phyloP scores from a whole-genome alignment of 1,140 invertebrate genomes.

The Neodiprion pinetum region DNA sequence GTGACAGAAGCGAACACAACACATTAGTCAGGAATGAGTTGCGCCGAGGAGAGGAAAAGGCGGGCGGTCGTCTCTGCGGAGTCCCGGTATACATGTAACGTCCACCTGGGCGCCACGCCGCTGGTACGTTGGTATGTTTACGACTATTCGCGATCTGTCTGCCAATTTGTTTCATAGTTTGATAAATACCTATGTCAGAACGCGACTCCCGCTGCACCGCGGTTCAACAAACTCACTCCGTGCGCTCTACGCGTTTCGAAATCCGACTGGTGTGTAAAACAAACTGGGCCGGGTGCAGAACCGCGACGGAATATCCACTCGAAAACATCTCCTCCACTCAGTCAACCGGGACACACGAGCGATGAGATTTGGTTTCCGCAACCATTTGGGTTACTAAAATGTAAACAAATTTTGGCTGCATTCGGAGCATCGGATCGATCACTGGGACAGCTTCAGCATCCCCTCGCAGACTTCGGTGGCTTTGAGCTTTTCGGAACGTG shows the following conservation, averaged over 20 bases:
- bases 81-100: background rate
- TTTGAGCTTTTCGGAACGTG: no score
- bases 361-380: conserved; percentile 21
- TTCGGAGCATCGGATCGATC: conserved; percentile 46
- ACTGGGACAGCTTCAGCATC: conserved; percentile 32
- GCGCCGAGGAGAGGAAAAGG: conserved; percentile 33
- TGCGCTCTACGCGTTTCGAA: conserved; percentile 27
- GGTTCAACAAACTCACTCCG: conserved; percentile 41
- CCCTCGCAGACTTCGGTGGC: no score
- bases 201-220: conserved; percentile 21
- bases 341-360: background rate
- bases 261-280: conserved; percentile 32
- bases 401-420: conserved; percentile 59
- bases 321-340: no score
- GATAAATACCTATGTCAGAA: conserved; percentile 50
- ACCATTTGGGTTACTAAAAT: conserved; percentile 60
- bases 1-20: conserved; percentile 50
- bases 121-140: background rate
- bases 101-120: background rate
- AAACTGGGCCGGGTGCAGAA: conserved; percentile 33
- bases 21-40: conserved; percentile 56
- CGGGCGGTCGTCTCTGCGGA: background rate
- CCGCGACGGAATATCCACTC: no score
- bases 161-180: conserved; percentile 56
- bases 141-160: conserved; percentile 50